A percentile compares a stretch with the other conserved stretches of the same genome.
Evolutionary conservation across 2,888 invertebrate genomes (phyloP).

Genomic region (Itoplectis maculator): DNA sequence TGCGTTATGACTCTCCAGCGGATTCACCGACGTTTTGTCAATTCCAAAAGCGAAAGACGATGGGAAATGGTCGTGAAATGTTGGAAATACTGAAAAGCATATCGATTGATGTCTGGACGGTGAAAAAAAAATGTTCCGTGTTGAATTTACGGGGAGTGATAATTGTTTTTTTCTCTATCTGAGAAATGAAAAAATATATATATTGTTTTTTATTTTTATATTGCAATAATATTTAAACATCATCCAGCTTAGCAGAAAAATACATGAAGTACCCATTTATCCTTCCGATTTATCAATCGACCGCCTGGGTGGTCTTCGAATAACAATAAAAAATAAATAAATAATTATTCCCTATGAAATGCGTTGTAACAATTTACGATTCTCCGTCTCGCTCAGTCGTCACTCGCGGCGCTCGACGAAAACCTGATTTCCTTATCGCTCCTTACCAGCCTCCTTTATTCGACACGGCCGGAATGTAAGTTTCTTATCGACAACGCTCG

Average conservation of each 20-base stretch:
- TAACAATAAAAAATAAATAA: too few species aligned
- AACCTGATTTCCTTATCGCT: conserved; percentile 54
- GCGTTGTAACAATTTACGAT: neutral
- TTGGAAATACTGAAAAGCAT: neutral
- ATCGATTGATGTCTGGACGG: neutral
- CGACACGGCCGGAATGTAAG: neutral
- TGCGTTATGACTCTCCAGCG: neutral
- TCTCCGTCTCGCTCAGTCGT: conserved; percentile 2
- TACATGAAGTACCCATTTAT: too few species aligned
- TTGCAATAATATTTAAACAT: too few species aligned
- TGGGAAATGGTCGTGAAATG: neutral
- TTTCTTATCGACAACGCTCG: conserved; percentile 44
- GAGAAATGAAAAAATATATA: too few species aligned
- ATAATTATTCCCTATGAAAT: neutral
- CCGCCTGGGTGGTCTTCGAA: too few species aligned
- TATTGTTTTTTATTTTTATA: too few species aligned
- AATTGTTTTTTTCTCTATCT: too few species aligned
- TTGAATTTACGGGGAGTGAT: neutral
- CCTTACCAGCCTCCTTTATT: conserved; percentile 30
- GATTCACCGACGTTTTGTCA: conserved; percentile 5
- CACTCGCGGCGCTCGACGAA: conserved; percentile 8
- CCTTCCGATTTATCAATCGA: too few species aligned
- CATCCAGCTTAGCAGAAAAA: too few species aligned
- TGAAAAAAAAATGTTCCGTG: neutral
- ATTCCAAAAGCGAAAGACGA: neutral